Evolutionary conservation across 2,888 invertebrate species (phyloP).

Genomic region (Meta bourneti): DNA sequence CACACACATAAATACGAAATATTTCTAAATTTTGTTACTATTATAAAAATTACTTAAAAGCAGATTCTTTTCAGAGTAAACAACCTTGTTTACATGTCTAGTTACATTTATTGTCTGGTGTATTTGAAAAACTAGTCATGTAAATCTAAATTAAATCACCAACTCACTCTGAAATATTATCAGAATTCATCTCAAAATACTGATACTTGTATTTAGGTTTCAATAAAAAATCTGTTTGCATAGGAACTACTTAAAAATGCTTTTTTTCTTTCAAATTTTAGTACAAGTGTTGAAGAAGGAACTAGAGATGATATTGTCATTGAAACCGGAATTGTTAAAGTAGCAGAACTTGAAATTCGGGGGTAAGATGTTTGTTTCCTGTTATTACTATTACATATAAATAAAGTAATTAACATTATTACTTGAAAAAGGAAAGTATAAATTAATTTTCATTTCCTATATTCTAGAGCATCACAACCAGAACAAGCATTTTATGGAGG

Average conservation of each 20-base stretch:
- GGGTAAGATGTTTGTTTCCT: constrained; percentile 79
- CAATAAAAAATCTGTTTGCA: neutral
- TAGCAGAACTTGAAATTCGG: constrained; percentile 80
- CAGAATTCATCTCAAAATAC: too few species aligned
- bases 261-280: constrained; percentile 72
- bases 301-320: constrained; percentile 78
- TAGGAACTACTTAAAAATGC: neutral
- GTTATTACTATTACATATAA: neutral
- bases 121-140: too few species aligned
- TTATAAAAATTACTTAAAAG: too few species aligned
- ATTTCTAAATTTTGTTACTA: too few species aligned
- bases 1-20: too few species aligned
- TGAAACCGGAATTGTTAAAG: constrained; percentile 80
- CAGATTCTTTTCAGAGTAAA: too few species aligned
- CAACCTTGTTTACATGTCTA: too few species aligned
- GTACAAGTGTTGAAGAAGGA: constrained; percentile 80
- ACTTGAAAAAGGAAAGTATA: neutral
- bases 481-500: constrained; percentile 95
- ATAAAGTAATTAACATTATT: neutral
- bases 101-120: too few species aligned
- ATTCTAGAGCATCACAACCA: constrained; percentile 83
- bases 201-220: neutral
- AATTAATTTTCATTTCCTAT: neutral
- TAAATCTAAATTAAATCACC: too few species aligned
- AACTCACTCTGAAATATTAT: too few species aligned